Evolutionary conservation across 1,140 invertebrate genomes (phyloP), one percentile per base, ranked within the genome.

Genomic region (Vanessa tameamea): DNA sequence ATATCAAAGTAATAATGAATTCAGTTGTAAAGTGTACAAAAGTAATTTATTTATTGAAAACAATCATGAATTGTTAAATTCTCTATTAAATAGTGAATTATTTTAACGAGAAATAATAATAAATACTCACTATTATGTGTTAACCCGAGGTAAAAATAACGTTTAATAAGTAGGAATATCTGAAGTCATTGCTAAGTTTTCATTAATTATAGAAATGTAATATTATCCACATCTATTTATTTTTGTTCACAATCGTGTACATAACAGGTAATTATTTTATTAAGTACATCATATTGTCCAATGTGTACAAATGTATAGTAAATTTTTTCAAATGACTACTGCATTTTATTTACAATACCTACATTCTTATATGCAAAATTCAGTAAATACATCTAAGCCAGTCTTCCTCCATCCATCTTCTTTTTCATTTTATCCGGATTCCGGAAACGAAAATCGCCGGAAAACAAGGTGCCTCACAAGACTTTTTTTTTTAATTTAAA

Each of bases 291-390:
- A 83, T 86, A 85, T 87, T 84, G 88, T 84, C 76, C 73, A 87
- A 84, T 81, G 78, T 92, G 89, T 92, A 92, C 89, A 92, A 92
- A 92, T 91, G 89, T 92, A 91, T 87, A 90, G 84, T 90, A 90
- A 89, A 88, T 72, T 69, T 82, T 82, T 82, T 81, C 80, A 78
- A 77, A 77, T 81, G 81, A 84, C 65, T 53, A 68, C 69, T 74
- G 75, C 47, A 66, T 76, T 75, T 85, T 82, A 80, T 77, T 78
- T 78, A 67, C 26, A 6, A 15, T 61, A 26, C 55, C 55, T 31
- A 26, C 16, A 15, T 61, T 20, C 3, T 4, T 1, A 31, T 31
- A 31, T 0, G 26, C 26, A 31, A 31, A 31, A 31, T 31, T 31
- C 26, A 31, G 6, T 31, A 31, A 31, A 31, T 31, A 31, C 26